Evolutionary conservation across 1,140 invertebrate species (phyloP).

Genomic region (Drosophila lini): DNA sequence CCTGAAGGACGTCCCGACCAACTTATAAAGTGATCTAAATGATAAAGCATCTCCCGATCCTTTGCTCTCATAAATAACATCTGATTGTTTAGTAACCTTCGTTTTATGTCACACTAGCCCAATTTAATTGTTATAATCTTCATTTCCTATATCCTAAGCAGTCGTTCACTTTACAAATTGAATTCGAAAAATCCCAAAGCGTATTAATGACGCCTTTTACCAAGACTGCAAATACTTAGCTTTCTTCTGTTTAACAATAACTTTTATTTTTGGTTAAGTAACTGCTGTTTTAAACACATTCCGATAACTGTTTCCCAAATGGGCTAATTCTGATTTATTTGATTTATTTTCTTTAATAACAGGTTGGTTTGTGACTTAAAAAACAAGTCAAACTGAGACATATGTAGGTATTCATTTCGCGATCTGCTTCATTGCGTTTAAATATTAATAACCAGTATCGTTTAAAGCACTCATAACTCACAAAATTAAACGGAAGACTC

Average conservation of each 20-base stretch:
- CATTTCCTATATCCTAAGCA: too few species aligned
- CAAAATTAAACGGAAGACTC: neutral
- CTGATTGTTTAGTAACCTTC: too few species aligned
- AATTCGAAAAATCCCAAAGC: neutral
- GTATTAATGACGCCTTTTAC: neutral
- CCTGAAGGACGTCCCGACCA: too few species aligned
- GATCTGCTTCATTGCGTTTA: neutral
- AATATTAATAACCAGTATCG: neutral
- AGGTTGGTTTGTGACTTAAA: neutral
- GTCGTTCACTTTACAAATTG: neutral
- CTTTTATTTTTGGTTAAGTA: neutral
- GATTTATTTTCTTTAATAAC: neutral
- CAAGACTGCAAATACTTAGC: neutral
- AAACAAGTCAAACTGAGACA: neutral
- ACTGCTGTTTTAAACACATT: neutral
- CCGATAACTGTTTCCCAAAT: conserved; percentile 1
- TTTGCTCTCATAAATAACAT: too few species aligned
- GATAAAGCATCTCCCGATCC: too few species aligned
- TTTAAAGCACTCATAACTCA: neutral
- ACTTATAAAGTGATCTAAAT: too few species aligned
- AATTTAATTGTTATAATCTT: conserved; percentile 12
- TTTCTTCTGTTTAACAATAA: neutral
- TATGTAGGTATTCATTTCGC: neutral
- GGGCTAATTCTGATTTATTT: neutral
- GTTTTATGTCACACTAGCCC: too few species aligned